phyloP scores from a whole-genome alignment of 2,113 vertebrate species.

The Tauraco erythrolophus region DNA sequence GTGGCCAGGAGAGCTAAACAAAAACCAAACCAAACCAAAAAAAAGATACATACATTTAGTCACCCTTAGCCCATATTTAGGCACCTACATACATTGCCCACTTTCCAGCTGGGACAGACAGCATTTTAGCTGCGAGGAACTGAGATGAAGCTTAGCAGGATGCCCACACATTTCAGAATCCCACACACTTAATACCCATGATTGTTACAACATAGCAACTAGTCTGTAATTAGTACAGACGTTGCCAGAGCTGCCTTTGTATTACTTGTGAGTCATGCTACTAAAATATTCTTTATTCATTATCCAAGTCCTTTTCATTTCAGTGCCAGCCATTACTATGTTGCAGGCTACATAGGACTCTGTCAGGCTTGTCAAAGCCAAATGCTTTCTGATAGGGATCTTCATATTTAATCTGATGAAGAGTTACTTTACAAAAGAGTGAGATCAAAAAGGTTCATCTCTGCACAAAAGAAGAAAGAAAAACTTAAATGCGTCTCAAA shows the following conservation, averaged over 20 bases:
- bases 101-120: constrained; percentile 25
- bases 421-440: constrained; percentile 33
- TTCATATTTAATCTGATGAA: constrained; percentile 28
- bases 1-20: background rate
- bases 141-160: background rate
- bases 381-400: constrained; percentile 32
- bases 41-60: background rate
- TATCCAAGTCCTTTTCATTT: constrained; percentile 33
- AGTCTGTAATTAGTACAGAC: constrained; percentile 50
- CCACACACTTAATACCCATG: constrained; percentile 12
- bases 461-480: background rate
- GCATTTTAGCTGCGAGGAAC: background rate
- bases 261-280: constrained; percentile 42
- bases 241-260: constrained; percentile 31
- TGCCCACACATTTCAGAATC: constrained; percentile 29
- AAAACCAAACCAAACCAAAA: background rate
- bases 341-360: background rate
- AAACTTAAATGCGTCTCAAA: background rate
- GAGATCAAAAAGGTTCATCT: constrained; percentile 18
- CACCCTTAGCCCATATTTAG: background rate
- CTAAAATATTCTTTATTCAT: constrained; percentile 45
- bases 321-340: background rate
- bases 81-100: background rate
- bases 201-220: background rate
- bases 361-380: constrained; percentile 38